phyloP scores from a whole-genome alignment of 2,113 vertebrate genomes.

The Myrmecobius fasciatus region DNA sequence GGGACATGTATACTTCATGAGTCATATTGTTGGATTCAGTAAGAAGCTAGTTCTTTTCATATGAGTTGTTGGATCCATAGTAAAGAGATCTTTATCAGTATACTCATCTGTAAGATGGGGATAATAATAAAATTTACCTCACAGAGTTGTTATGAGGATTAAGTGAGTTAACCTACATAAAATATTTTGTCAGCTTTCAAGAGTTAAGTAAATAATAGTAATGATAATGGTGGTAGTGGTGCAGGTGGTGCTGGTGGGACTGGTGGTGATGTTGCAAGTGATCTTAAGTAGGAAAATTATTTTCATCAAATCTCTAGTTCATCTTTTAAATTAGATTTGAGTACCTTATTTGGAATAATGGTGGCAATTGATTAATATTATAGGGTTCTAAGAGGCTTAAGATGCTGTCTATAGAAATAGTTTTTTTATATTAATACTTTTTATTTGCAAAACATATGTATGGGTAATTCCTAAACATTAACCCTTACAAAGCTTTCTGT shows the following conservation, averaged over 20 bases:
- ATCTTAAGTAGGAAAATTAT: not conserved
- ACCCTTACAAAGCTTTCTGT: too few species aligned
- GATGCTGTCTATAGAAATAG: not conserved
- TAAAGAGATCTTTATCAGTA: not conserved
- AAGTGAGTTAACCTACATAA: not conserved
- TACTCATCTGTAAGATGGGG: not conserved
- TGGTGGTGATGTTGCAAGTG: not conserved
- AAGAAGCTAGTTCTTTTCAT: not conserved
- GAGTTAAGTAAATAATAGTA: not conserved
- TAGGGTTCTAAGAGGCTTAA: slow-evolving; percentile 24
- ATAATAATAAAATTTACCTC: not conserved
- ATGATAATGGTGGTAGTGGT: not conserved
- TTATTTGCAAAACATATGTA: too few species aligned
- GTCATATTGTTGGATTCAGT: not conserved
- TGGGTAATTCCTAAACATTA: too few species aligned
- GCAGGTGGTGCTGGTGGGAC: not conserved
- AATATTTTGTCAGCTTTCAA: not conserved
- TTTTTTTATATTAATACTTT: too few species aligned
- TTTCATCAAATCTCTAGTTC: not conserved
- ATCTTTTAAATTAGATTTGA: slow-evolving; percentile 25
- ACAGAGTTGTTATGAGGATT: not conserved
- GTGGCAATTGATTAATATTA: slow-evolving; percentile 2
- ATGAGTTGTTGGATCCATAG: not conserved
- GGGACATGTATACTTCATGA: not conserved
- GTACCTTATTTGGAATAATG: slow-evolving; percentile 22